Conservation (phyloP, 1,140 invertebrate species). For the Leptinotarsa defecta region DNA sequence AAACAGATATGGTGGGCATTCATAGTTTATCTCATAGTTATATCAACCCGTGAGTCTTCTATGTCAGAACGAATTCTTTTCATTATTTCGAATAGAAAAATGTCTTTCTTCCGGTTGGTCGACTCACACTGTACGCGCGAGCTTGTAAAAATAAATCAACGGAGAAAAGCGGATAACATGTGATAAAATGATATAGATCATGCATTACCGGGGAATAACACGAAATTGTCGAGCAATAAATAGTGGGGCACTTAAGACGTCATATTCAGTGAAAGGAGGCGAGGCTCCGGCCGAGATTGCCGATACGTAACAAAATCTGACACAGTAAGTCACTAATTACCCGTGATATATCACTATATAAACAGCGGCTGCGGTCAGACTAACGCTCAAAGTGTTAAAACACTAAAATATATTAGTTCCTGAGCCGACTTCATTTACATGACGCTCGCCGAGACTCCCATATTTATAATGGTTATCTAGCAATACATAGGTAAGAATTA, state of each 20-base stretch:
- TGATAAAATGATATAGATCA: constrained; percentile 48
- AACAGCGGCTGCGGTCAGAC: constrained; percentile 49
- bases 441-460: constrained; percentile 42
- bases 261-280: constrained; percentile 42
- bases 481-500: constrained; percentile 50
- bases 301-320: constrained; percentile 52
- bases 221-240: constrained; percentile 50
- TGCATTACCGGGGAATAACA: constrained; percentile 29
- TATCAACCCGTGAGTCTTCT: too few species aligned
- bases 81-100: too few species aligned
- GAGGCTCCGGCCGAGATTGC: constrained; percentile 38
- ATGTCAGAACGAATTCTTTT: too few species aligned
- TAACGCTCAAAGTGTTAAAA: constrained; percentile 52
- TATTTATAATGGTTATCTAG: constrained; percentile 52
- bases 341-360: constrained; percentile 55
- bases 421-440: constrained; percentile 52
- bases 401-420: constrained; percentile 55
- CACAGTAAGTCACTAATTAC: constrained; percentile 53
- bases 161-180: constrained; percentile 42
- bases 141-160: constrained; percentile 44
- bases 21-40: too few species aligned
- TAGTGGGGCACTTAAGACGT: constrained; percentile 48
- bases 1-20: too few species aligned
- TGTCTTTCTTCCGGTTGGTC: too few species aligned
- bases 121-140: not conserved